phyloP scores from a whole-genome alignment of 2,113 vertebrate species.

The Clarias macrocephalus region DNA sequence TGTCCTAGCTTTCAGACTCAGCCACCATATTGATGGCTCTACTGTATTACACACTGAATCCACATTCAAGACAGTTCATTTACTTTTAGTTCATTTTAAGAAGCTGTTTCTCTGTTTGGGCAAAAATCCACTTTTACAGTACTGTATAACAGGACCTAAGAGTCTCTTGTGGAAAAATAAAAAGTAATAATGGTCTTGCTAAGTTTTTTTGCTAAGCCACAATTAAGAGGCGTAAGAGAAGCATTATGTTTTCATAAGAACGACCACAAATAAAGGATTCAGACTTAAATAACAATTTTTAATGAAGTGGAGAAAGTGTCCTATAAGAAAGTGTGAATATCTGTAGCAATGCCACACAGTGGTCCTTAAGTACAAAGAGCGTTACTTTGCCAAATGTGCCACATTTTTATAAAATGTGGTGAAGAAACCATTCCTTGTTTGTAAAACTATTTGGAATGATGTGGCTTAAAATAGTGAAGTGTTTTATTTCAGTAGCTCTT shows the following conservation, averaged over 20 bases:
- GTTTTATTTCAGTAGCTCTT: conserved; percentile 28
- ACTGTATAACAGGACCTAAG: background rate
- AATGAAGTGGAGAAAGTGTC: background rate
- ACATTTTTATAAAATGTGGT: conserved; percentile 46
- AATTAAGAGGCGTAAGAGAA: background rate
- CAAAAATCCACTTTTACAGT: background rate
- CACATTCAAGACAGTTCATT: background rate
- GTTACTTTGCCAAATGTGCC: conserved; percentile 53
- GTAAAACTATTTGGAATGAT: background rate
- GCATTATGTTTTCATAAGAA: background rate
- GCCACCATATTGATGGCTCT: background rate
- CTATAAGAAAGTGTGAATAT: background rate
- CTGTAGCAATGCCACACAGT: background rate
- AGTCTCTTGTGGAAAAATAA: background rate
- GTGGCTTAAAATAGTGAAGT: background rate
- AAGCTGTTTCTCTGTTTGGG: background rate
- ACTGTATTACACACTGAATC: conserved; percentile 16
- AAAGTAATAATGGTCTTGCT: background rate
- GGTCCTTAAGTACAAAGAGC: conserved; percentile 26
- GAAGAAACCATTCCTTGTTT: conserved; percentile 9
- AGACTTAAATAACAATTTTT: background rate
- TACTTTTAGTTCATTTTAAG: background rate
- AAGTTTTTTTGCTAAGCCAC: background rate
- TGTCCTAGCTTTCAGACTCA: conserved; percentile 68
- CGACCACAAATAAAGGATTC: background rate